phyloP scores from a whole-genome alignment of 1,140 invertebrate genomes.

The Atopsyche davidsoni region DNA sequence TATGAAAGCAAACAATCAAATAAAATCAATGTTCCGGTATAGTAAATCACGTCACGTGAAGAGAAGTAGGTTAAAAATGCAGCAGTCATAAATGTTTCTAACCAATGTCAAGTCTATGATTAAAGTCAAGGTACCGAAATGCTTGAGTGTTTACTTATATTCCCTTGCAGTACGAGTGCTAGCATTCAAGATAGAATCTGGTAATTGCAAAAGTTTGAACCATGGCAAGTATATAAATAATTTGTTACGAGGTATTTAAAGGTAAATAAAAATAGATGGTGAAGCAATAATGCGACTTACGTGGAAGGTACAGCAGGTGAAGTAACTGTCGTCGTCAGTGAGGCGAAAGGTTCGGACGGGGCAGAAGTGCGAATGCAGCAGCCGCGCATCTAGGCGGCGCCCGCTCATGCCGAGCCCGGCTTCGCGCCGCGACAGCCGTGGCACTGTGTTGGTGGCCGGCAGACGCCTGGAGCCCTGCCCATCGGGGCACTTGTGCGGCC shows the following conservation, averaged over 20 bases:
- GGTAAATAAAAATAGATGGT: background rate
- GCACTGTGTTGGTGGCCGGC: conserved; percentile 66
- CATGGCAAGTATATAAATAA: background rate
- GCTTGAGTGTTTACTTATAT: no score
- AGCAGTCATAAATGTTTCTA: no score
- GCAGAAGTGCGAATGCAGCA: conserved; percentile 85
- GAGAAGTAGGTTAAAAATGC: no score
- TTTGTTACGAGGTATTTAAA: background rate
- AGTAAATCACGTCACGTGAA: no score
- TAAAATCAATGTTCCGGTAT: no score
- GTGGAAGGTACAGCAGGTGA: conserved; percentile 62
- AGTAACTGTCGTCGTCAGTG: conserved; percentile 71
- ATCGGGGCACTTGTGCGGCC: conserved; percentile 90
- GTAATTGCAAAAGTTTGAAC: background rate
- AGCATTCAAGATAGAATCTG: background rate
- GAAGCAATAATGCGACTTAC: conserved; percentile 29
- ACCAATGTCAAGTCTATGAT: no score
- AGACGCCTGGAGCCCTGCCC: conserved; percentile 66
- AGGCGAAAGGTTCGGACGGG: conserved; percentile 76
- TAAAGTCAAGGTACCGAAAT: no score
- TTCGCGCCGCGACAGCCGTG: conserved; percentile 51
- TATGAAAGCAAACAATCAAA: no score
- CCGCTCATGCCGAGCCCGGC: conserved; percentile 53
- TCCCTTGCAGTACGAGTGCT: no score
- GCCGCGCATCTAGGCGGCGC: conserved; percentile 65